Evolutionary conservation across 2,797 vertebrate genomes (phyloP), one percentile per base, ranked within the genome.

Genomic region (Myotis vivesi): DNA sequence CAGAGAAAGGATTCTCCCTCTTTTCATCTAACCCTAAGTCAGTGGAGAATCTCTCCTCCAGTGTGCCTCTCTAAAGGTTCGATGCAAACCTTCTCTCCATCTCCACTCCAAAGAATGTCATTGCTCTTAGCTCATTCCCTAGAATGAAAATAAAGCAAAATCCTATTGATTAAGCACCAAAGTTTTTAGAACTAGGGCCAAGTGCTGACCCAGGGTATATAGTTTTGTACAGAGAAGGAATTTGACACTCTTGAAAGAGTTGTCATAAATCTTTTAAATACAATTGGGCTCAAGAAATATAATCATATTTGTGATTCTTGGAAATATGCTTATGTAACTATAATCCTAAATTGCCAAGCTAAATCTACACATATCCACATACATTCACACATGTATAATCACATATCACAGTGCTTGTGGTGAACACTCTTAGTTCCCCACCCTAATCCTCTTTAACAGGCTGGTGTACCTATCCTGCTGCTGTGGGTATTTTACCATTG

Each of bases 251-350:
- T 36, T 81, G 8, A 84, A 57, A 79, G 57, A 64, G 64, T 68
- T 68, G n/a, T 68, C 55, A 71, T 69, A 62, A 89, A 62, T 89
- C 36, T 92, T 96, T 76, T 44, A 41, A 87, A 87, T 69, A 81
- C 6, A 57, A 75, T 17, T 71, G 25, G 7, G 76, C 53, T 51
- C 87, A 81, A 83, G 73, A 77, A 69, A 92, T 69, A 2, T 62
- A 41, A 53, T 85, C 30, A 62, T 81, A 82, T 87, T 72, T 87
- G 28, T 87, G 36, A 93, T 82, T 77, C 49, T 9, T 53, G 64
- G 33, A 89, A 93, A 87, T 41, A 71, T 2, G 3, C 30, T 94
- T 91, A 41, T 19, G 3, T 77, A 84, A 71, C 41, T 36, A 85
- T 49, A 85, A 77, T 57, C 49, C 36, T 62, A 85, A 92, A 6